Evolutionary conservation across 2,113 vertebrate species (phyloP).

Genomic region (Centropus unirufus): DNA sequence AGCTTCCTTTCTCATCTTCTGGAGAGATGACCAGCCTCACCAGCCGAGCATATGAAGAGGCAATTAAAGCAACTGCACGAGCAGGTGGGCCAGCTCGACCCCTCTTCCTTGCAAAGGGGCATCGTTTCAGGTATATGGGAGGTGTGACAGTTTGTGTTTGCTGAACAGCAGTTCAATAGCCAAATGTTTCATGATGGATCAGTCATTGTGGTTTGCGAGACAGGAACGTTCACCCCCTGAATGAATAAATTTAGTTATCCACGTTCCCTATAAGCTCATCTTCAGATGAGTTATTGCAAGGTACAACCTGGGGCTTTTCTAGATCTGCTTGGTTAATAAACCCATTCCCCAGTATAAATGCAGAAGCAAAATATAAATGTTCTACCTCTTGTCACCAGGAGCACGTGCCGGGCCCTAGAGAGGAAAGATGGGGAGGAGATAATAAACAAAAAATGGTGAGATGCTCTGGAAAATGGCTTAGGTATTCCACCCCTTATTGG

Average conservation of each 20-base stretch:
- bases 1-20: background rate
- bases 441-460: background rate
- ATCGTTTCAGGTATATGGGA: background rate
- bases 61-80: rapidly evolving
- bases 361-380: background rate
- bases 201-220: conserved; percentile 6
- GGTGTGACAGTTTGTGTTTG: background rate
- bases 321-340: background rate
- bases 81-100: background rate
- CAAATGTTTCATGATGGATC: background rate
- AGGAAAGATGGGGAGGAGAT: background rate
- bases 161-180: background rate
- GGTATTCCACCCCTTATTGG: background rate
- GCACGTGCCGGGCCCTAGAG: background rate
- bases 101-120: background rate
- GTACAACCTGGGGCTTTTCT: background rate
- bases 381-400: background rate
- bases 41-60: background rate
- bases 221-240: conserved; percentile 49
- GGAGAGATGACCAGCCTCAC: background rate
- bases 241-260: conserved; percentile 43
- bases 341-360: background rate
- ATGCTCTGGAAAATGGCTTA: background rate
- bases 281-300: background rate
- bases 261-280: background rate